Evolutionary conservation across 1,140 invertebrate species (phyloP), one percentile per base, ranked within the genome.

Genomic region (Tetranychus cinnabarinus): DNA sequence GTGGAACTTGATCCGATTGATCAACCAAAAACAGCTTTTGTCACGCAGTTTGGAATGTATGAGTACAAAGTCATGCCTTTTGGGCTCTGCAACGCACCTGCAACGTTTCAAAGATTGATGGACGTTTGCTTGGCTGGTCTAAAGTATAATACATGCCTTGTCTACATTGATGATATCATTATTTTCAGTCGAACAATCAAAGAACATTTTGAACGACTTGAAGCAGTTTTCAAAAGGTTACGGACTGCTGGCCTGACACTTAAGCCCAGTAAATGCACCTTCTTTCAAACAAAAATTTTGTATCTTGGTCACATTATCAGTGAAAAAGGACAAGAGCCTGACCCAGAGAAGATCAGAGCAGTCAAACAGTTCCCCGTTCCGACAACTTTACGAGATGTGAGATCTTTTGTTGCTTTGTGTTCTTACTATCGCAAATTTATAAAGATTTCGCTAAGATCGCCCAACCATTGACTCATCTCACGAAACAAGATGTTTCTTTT

Each of bases 1-100:
- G 33, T 76, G 62, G 42, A 70, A 3, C 57, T 73, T 1, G 64
- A 69, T 55, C 64, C 66, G 35, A 65, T 68, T 1, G 34, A 63
- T 54, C 13, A 15, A 39, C 34, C 36, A 15, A 60, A 61, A 66
- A 58, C 61, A 1, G 48, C 59, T 3, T 65, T 63, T 56, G 10
- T 36, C 2, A 52, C 56, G 10, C 33, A 55, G 10, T 13, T 8
- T 35, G 66, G 61, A 58, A 56, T 63, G 6, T 67, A 55, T 33
- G 35, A 68, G 58, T 68, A 35, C 15, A 15, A 12, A 23, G 15
- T 39, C 4, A 66, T 67, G 67, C 67, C 67, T 10, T 69, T 66
- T 58, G 61, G 62, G 10, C 57, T 67, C n/a, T 55, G 55, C 6
- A 67, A 63, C 50, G 67, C 65, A 15, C 62, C 68, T 10, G 62